Percentiles rank a stretch among this genome's conserved stretches.
Conservation (phyloP, 2,113 vertebrate species). For the Eurystomus gularis region DNA sequence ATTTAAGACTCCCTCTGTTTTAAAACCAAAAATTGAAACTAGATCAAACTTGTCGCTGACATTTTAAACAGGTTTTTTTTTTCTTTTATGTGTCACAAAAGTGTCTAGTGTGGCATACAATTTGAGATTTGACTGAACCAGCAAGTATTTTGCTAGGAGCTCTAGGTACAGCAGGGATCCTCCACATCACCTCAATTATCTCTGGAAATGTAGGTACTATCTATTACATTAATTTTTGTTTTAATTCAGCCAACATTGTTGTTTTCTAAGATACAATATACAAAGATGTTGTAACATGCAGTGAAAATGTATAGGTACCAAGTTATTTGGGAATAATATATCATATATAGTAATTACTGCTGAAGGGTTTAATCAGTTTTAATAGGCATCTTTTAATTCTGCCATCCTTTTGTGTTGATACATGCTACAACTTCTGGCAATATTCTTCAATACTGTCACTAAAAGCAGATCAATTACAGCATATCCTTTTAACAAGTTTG, state of each 20-base stretch:
- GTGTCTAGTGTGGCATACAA: not conserved
- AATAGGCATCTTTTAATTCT: slow-evolving; percentile 25
- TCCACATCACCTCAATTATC: not conserved
- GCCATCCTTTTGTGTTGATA: slow-evolving; percentile 42
- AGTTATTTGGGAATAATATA: not conserved
- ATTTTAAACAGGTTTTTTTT: not conserved
- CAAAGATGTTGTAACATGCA: not conserved
- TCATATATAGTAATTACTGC: not conserved
- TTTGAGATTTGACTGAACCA: not conserved
- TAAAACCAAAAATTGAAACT: not conserved
- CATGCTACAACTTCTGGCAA: slow-evolving; percentile 58
- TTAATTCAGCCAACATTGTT: not conserved
- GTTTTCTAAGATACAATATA: not conserved
- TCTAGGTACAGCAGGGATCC: not conserved
- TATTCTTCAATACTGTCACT: slow-evolving; percentile 50
- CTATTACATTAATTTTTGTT: not conserved
- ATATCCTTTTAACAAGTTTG: slow-evolving; percentile 62
- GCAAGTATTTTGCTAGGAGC: not conserved
- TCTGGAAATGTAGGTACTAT: not conserved
- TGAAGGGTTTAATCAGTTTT: slow-evolving; percentile 10
- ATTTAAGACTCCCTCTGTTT: not conserved
- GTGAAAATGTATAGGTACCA: not conserved
- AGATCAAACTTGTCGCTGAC: not conserved
- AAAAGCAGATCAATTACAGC: slow-evolving; percentile 57
- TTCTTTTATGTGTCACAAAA: not conserved